Base-by-base conservation (phyloP, 1,140 invertebrate species). In the Ips typographus region DNA sequence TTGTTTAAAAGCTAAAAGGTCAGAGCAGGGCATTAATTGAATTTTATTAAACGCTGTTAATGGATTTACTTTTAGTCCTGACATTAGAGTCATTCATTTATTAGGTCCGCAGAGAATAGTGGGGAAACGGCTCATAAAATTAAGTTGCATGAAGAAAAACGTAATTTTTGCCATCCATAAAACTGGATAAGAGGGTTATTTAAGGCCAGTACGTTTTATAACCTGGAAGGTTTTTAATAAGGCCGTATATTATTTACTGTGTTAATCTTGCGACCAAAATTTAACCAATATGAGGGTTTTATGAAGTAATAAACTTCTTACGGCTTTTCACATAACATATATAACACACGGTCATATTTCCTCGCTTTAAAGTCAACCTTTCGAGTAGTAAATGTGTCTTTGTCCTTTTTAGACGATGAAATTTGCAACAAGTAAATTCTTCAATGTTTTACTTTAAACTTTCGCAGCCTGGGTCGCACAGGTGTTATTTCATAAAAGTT, bases 241-340 rank as follows among this genome's bases (percentile, higher is more conserved):
- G 39, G 57, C 40, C 57, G 42, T 59, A 8, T 41, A 59, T 59
- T 40, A 59, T 59, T 59, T 59, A 59, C 57, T 6, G 38, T 8
- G 42, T 59, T 59, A 59, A 59, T 59, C 57, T 59, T n/a, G 57
- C 5, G 38, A 56, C 53, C n/a, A 56, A 56, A 56, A 56, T 40
- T 59, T 59, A 59, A 42, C 57, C 57, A 59, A 59, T 41, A 59
- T 59, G 57, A 41, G n/a, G 5, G 41, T 42, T 59, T 59, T 59
- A 59, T 59, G 57, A 59, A 40, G 57, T 59, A 59, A 59, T 59
- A 59, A 59, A 59, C 40, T 37, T 49, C 37, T 37, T 7, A 56
- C n/a, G n/a, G 38, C n/a, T 37, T n/a, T 36, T 56, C 53, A 56
- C 39, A 56, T 56, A 56, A n/a, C 53, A 56, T 22, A 22, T 22